Percentiles rank a stretch among this genome's conserved stretches.
Evolutionary conservation across 2,888 invertebrate genomes (phyloP).

Genomic region (Brenthis ino): DNA sequence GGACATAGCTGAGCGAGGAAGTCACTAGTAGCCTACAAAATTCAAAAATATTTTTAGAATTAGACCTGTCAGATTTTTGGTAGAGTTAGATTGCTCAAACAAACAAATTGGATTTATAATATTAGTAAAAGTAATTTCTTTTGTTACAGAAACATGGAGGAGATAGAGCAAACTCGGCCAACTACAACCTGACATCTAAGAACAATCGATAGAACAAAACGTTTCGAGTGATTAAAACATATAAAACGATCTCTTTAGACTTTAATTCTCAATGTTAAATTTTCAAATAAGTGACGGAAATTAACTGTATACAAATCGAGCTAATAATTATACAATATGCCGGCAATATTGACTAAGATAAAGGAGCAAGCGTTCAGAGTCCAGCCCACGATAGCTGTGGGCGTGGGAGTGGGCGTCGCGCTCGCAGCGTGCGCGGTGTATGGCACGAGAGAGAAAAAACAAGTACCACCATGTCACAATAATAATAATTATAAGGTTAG

Average conservation of each 20-base stretch:
- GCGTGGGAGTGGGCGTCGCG: conserved; percentile 74
- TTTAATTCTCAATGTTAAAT: too few species aligned
- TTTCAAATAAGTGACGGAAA: conserved; percentile 14
- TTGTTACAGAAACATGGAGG: conserved; percentile 72
- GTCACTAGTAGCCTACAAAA: too few species aligned
- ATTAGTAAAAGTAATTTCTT: conserved; percentile 27
- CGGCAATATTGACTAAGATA: conserved; percentile 75
- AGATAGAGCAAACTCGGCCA: conserved; percentile 41
- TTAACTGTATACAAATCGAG: conserved; percentile 11
- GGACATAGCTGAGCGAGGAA: too few species aligned
- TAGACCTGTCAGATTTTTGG: too few species aligned
- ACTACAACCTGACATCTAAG: conserved; percentile 34
- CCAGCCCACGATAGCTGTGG: conserved; percentile 67
- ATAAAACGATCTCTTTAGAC: conserved; percentile 46
- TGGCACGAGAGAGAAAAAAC: conserved; percentile 69
- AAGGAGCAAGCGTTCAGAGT: conserved; percentile 73
- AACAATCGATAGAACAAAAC: conserved; percentile 18
- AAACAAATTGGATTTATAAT: neutral
- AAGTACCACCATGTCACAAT: conserved; percentile 63
- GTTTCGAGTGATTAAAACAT: conserved; percentile 37
- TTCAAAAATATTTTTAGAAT: too few species aligned
- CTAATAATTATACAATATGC: conserved; percentile 57
- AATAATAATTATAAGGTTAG: conserved; percentile 78
- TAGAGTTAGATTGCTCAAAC: too few species aligned
- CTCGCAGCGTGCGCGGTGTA: conserved; percentile 72